Evolutionary conservation across 2,888 invertebrate species (phyloP), one percentile per base, ranked within the genome.

Genomic region (Plebejus anna): DNA sequence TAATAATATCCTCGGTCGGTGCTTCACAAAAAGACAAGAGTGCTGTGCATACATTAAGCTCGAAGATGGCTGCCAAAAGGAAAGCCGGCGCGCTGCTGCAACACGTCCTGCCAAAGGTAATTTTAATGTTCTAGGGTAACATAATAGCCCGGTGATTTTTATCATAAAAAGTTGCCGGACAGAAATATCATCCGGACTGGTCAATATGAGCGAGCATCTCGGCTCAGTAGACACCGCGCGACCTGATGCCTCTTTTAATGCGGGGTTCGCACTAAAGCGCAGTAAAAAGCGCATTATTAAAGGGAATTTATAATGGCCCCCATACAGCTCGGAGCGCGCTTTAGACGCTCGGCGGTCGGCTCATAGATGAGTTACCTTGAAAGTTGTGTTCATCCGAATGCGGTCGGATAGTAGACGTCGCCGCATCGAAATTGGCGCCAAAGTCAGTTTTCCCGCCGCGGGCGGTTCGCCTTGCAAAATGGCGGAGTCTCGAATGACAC

Each of bases 11-110:
- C 78, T 80, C 83, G 84, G 82, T 81, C 81, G 78, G 80, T 81
- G 80, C 79, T 79, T 78, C 79, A 78, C 84, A 84, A 81, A 90
- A 91, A 91, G 88, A 90, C 88, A 86, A 86, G 80, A 88, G 88
- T 89, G 89, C 87, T 89, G 89, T 89, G 88, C 85, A 86, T 86
- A 84, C 84, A 86, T 85, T 83, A 83, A 84, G 87, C 83, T 79
- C 78, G 86, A 92, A 91, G 88, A 96, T 96, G 96, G 96, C 96
- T 82, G 96, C 96, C 82, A 96, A 96, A 93, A 95, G 96, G 90
- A 96, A 96, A 95, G 95, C 96, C 87, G 96, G 96, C 83, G 96
- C 96, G 84, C 94, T 96, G 86, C 96, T 96, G 84, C 96, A 96
- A 92, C 96, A 96, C 90, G 94, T 94, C 83, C 88, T 94, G 84